Evolutionary conservation across 1,140 invertebrate species (phyloP), one percentile per base, ranked within the genome.

Genomic region (Zaprionus vittiger): DNA sequence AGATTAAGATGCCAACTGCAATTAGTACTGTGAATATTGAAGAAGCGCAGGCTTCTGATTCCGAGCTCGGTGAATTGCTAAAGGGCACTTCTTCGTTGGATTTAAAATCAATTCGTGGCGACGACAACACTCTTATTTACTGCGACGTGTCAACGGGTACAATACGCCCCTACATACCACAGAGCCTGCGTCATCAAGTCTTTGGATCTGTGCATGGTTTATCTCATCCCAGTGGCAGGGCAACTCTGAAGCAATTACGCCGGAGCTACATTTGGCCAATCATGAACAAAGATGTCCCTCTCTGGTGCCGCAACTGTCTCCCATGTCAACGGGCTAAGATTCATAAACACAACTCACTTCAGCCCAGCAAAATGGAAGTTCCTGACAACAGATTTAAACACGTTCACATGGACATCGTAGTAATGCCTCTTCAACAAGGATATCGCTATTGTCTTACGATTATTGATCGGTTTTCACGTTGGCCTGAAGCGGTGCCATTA

Each of bases 401-500:
- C 49, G 67, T 93, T 0, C 70, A 93, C 71, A 22, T 93, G 12
- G 91, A 93, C 65, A 78, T 93, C 2, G 74, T 93, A 7, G 71
- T 81, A 1, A 65, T 91, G 55, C 81, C 80, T 22, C 11, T 28
- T 3, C 47, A 65, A 11, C 61, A 80, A 7, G 75, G 66, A n/a
- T 77, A 73, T 17, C 31, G 59, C 15, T 90, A 87, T 56, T 81
- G 59, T 14, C 41, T 91, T 7, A 92, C 85, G 11, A 74, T 76
- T 12, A 79, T 93, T 0, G 93, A 93, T 54, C 41, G 90, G 1
- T 90, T 82, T 37, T 92, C 93, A 9, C 59, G 92, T 20, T 94
- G 93, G 93, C 91, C 86, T 0, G 92, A 94, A 82, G 90, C 80
- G 2, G 62, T 92, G 20, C 92, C 93, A 1, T 54, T 93, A 2